phyloP scores from a whole-genome alignment of 2,888 invertebrate genomes.

The Invenusta paracnida region DNA sequence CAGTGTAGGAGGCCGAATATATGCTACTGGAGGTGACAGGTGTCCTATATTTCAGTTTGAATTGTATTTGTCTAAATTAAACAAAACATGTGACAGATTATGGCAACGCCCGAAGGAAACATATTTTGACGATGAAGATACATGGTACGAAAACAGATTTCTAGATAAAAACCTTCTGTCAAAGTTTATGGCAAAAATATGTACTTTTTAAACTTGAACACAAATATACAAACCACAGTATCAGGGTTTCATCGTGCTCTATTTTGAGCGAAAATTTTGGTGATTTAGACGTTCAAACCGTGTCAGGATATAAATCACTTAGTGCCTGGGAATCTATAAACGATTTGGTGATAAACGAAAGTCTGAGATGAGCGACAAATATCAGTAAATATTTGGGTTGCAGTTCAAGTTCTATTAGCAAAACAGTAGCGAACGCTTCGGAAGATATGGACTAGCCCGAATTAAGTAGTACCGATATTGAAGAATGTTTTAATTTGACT shows the following conservation, averaged over 20 bases:
- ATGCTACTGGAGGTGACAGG: background rate
- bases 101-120: constrained; percentile 19
- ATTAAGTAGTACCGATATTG: constrained; percentile 11
- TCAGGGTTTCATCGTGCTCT: constrained; percentile 10
- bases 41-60: background rate
- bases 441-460: constrained; percentile 9
- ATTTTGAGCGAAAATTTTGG: background rate
- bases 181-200: background rate
- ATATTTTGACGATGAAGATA: constrained; percentile 13
- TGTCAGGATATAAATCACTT: constrained; percentile 18
- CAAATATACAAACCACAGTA: background rate
- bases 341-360: constrained; percentile 5
- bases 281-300: background rate
- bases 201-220: too few species aligned
- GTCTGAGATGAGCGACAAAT: constrained; percentile 20
- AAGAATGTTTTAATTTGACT: constrained; percentile 11
- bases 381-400: constrained; percentile 5
- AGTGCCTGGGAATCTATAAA: constrained; percentile 5
- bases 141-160: background rate
- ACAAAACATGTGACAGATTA: constrained; percentile 14
- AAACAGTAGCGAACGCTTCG: constrained; percentile 7
- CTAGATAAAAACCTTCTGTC: background rate
- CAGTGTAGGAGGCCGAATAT: constrained; percentile 4
- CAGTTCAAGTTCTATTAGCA: constrained; percentile 12
- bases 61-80: background rate